phyloP scores from a whole-genome alignment of 2,888 invertebrate species.

The Diarsia dahlii region DNA sequence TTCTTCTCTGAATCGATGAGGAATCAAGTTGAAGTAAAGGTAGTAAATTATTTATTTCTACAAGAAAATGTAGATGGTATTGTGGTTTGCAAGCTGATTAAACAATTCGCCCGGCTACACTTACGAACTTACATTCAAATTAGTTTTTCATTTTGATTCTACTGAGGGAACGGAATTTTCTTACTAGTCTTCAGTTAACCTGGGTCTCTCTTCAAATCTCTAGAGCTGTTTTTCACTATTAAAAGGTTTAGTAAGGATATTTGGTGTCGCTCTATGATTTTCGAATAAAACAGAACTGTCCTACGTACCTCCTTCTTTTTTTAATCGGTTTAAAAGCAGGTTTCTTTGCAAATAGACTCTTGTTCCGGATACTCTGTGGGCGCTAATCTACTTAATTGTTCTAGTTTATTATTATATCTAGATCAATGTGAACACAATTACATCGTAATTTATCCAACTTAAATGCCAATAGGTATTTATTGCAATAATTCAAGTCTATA shows the following conservation, averaged over 20 bases:
- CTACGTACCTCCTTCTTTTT: neutral
- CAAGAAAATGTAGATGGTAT: slow-evolving; percentile 4
- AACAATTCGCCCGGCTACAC: neutral
- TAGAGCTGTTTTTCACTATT: too few relatives aligned
- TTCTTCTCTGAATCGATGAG: slow-evolving; percentile 23
- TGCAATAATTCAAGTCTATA: slow-evolving; percentile 30
- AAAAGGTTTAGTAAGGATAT: too few relatives aligned
- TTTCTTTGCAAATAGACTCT: neutral
- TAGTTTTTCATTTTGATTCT: neutral
- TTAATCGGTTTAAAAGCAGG: neutral
- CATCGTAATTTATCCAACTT: slow-evolving; percentile 33
- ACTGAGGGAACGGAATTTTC: neutral
- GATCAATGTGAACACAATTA: slow-evolving; percentile 28
- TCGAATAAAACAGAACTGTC: neutral
- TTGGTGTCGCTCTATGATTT: too few relatives aligned
- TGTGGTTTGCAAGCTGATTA: neutral
- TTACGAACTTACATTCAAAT: neutral
- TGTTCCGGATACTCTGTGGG: neutral
- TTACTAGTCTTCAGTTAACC: too few relatives aligned
- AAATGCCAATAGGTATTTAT: slow-evolving; percentile 40
- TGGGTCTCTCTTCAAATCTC: too few relatives aligned
- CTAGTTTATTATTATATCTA: slow-evolving; percentile 27
- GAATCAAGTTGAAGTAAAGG: slow-evolving; percentile 15
- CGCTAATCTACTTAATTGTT: slow-evolving; percentile 24
- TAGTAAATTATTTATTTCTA: slow-evolving; percentile 15